Evolutionary conservation across 2,888 invertebrate species (phyloP).

Genomic region (Torymus tubicola): DNA sequence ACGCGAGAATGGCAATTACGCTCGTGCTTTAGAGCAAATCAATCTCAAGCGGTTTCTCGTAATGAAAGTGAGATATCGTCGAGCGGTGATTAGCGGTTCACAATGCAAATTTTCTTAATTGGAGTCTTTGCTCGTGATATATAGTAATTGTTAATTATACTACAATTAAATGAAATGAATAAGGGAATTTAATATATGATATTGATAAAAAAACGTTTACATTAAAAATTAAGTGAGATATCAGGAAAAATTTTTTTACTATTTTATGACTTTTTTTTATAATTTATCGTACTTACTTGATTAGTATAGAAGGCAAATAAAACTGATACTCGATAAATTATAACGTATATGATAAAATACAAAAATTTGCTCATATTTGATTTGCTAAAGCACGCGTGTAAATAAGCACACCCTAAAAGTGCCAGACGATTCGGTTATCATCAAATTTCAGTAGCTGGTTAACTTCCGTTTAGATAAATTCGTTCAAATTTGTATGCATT

Average conservation of each 20-base stretch:
- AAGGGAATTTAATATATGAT: background rate
- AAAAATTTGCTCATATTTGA: background rate
- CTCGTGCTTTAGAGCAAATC: conserved; percentile 6
- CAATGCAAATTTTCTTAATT: background rate
- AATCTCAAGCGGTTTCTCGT: background rate
- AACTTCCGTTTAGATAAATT: background rate
- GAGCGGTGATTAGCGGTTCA: background rate
- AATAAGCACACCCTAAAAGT: conserved; percentile 26
- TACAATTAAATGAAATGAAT: background rate
- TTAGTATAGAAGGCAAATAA: too few species aligned
- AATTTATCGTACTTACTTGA: too few species aligned
- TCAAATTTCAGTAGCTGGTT: background rate
- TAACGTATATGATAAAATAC: too few species aligned
- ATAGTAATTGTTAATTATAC: background rate
- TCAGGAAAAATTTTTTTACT: too few species aligned
- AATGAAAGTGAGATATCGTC: background rate
- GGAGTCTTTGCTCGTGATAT: background rate
- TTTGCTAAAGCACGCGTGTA: background rate
- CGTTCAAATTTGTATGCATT: background rate
- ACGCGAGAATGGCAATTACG: background rate
- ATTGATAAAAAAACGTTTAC: too few species aligned
- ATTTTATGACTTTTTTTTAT: too few species aligned
- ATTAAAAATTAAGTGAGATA: too few species aligned
- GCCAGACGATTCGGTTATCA: conserved; percentile 23
- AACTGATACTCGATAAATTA: too few species aligned